phyloP scores from a whole-genome alignment of 92 coral and sea anemone species.

The Montipora capitata region DNA sequence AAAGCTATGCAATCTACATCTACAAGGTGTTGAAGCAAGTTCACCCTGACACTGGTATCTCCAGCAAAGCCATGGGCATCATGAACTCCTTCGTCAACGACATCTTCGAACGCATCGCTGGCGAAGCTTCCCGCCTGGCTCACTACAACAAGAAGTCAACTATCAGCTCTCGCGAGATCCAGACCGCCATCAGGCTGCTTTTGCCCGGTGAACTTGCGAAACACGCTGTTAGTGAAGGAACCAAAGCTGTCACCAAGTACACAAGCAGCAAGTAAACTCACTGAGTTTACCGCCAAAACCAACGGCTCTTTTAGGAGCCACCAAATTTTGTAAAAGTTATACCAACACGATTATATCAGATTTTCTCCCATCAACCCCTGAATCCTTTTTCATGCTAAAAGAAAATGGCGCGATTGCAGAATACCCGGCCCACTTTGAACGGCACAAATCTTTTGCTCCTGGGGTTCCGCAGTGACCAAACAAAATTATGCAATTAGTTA shows the following conservation, averaged over 20 bases:
- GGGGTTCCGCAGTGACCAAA: too few relatives aligned
- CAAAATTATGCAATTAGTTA: too few relatives aligned
- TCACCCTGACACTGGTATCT: constrained; percentile 96
- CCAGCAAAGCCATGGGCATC: constrained; percentile 96
- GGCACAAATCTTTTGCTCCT: too few relatives aligned
- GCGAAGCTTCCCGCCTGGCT: constrained; percentile 54
- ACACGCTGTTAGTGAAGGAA: too few relatives aligned
- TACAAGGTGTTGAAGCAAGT: constrained; percentile 95
- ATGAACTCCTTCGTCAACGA: constrained; percentile 94
- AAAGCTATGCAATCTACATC: constrained; percentile 88
- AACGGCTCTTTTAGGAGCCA: constrained; percentile 92
- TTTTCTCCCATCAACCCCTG: not conserved
- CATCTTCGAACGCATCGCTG: constrained; percentile 90
- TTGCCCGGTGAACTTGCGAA: too few relatives aligned
- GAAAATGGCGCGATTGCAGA: too few relatives aligned
- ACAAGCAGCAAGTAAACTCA: constrained; percentile 89
- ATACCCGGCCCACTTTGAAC: too few relatives aligned
- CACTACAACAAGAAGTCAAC: too few relatives aligned
- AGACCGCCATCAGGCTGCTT: too few relatives aligned
- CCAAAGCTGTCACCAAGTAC: too few relatives aligned
- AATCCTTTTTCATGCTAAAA: too few relatives aligned
- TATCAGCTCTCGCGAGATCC: too few relatives aligned
- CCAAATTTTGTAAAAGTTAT: constrained; percentile 58
- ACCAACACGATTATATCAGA: not conserved
- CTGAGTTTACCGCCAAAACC: constrained; percentile 44